phyloP scores from a whole-genome alignment of 2,113 vertebrate species.

The Amblyopsis rosae region DNA sequence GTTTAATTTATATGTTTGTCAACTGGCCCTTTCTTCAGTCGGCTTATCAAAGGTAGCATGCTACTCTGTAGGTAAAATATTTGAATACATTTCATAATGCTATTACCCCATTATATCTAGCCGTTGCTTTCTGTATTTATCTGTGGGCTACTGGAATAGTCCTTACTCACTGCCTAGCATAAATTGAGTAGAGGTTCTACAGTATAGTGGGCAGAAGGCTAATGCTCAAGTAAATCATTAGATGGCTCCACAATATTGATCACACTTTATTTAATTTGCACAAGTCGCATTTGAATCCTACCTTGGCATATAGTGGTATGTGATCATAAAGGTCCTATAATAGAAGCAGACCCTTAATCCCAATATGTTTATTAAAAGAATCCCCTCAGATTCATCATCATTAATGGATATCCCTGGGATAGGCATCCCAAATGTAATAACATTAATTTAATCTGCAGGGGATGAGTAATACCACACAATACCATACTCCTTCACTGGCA shows the following conservation, averaged over 20 bases:
- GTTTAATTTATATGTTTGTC: constrained; percentile 55
- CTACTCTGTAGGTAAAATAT: constrained; percentile 41
- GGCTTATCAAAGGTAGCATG: constrained; percentile 30
- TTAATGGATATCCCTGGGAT: too few species aligned
- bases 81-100: constrained; percentile 22
- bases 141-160: constrained; percentile 25
- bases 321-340: constrained; percentile 46
- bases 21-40: constrained; percentile 35
- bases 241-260: constrained; percentile 62
- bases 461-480: too few species aligned
- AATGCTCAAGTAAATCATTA: constrained; percentile 31
- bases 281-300: constrained; percentile 59
- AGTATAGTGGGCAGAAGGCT: constrained; percentile 22
- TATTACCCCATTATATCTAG: constrained; percentile 45
- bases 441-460: too few species aligned
- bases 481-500: too few species aligned
- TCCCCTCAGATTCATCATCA: too few species aligned
- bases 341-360: constrained; percentile 18
- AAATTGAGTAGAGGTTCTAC: constrained; percentile 40
- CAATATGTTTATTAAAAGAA: constrained; percentile 1
- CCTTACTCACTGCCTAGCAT: constrained; percentile 14
- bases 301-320: constrained; percentile 27
- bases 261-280: constrained; percentile 66
- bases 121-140: constrained; percentile 44
- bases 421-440: too few species aligned